phyloP scores from a whole-genome alignment of 2,888 invertebrate species.

The Dynastes hyllus region DNA sequence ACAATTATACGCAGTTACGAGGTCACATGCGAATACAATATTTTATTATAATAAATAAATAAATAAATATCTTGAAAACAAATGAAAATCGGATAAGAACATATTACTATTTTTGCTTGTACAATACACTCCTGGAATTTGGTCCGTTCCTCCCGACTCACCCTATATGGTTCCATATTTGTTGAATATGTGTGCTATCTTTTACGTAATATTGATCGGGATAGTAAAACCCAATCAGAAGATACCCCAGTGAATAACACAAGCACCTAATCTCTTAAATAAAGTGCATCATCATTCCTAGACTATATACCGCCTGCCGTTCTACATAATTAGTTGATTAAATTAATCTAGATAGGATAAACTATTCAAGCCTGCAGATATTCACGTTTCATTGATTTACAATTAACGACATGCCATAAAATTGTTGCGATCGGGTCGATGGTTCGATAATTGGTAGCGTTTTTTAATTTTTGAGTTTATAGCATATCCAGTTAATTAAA shows the following conservation, averaged over 20 bases:
- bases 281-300: not conserved
- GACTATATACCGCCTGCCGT: not conserved
- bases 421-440: slow-evolving; percentile 22
- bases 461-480: slow-evolving; percentile 17
- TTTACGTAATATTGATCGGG: no score
- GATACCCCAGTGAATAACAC: not conserved
- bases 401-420: slow-evolving; percentile 28
- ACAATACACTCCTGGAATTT: no score
- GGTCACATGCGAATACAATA: no score
- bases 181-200: no score
- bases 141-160: no score
- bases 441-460: slow-evolving; percentile 12
- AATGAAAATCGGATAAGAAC: no score
- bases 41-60: no score
- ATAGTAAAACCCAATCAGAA: no score
- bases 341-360: slow-evolving; percentile 14
- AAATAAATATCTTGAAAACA: no score
- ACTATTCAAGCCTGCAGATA: slow-evolving; percentile 15
- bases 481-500: slow-evolving; percentile 19
- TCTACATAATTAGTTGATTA: slow-evolving; percentile 27
- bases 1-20: no score
- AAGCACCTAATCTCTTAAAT: not conserved
- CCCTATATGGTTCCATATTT: no score
- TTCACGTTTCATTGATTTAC: slow-evolving; percentile 31
- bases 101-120: no score